phyloP scores from a whole-genome alignment of 2,888 invertebrate species.

The Hirtodrosophila confusa region DNA sequence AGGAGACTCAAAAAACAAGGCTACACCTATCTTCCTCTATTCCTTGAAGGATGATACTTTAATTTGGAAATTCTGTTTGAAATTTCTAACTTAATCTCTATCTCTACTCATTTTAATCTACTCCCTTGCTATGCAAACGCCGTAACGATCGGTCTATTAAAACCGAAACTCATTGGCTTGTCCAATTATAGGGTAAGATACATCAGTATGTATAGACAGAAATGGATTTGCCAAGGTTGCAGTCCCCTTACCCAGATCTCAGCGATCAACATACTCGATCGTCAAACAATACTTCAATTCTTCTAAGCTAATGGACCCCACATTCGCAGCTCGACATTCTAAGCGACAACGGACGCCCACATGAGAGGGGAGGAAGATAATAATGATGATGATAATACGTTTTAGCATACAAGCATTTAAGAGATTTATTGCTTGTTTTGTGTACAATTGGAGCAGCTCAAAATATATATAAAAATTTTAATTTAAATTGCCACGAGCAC shows the following conservation, averaged over 20 bases:
- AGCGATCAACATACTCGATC: slow-evolving; percentile 23
- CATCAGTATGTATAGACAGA: not conserved
- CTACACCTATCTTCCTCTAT: too few relatives aligned
- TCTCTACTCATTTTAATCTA: too few relatives aligned
- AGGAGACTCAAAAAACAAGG: too few relatives aligned
- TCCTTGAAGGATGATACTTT: too few relatives aligned
- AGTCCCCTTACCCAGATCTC: slow-evolving; percentile 35
- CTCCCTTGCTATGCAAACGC: too few relatives aligned
- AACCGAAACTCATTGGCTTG: too few relatives aligned
- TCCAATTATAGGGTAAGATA: too few relatives aligned
- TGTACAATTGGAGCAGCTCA: slow-evolving; percentile 67
- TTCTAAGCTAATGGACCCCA: slow-evolving; percentile 32
- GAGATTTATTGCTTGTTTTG: slow-evolving; percentile 72
- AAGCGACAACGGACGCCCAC: slow-evolving; percentile 42
- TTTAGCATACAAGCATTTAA: slow-evolving; percentile 12
- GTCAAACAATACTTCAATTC: slow-evolving; percentile 3
- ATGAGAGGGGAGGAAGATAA: slow-evolving; percentile 16
- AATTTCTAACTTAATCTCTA: too few relatives aligned
- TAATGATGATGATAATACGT: slow-evolving; percentile 7
- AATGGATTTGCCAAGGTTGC: slow-evolving; percentile 49
- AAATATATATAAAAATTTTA: slow-evolving; percentile 34
- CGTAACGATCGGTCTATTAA: too few relatives aligned
- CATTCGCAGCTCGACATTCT: slow-evolving; percentile 35
- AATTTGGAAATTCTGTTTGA: too few relatives aligned
- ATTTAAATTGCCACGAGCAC: slow-evolving; percentile 47